A percentile compares a stretch with the other conserved stretches of the same genome.
phyloP scores from a whole-genome alignment of 2,113 vertebrate genomes.

The Caloenas nicobarica region DNA sequence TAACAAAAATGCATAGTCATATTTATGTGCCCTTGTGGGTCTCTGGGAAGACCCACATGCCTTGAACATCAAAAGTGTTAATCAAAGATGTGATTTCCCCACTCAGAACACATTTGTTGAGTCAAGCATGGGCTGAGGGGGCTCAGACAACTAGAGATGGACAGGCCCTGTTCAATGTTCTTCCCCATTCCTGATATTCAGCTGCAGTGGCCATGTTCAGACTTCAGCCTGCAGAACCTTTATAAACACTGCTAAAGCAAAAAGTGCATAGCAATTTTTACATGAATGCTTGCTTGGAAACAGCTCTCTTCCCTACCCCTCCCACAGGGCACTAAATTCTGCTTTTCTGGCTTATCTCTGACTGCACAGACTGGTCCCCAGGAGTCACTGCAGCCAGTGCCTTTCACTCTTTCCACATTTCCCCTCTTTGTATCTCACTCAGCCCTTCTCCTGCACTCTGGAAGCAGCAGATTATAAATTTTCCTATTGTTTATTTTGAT shows the following conservation, averaged over 20 bases:
- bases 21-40: not conserved
- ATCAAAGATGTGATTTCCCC: not conserved
- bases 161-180: not conserved
- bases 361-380: not conserved
- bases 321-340: not conserved
- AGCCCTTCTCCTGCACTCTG: not conserved
- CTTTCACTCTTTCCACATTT: not conserved
- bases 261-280: not conserved
- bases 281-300: not conserved
- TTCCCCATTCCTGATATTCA: not conserved
- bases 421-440: not conserved
- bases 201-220: not conserved
- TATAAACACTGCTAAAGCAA: not conserved
- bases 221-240: not conserved
- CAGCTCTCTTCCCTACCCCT: not conserved
- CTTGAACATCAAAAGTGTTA: not conserved
- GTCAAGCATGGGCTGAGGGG: not conserved
- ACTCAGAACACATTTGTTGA: not conserved
- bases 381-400: not conserved
- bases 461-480: not conserved
- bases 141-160: not conserved
- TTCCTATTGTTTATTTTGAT: not conserved
- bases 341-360: slow-evolving; percentile 17
- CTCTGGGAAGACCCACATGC: not conserved
- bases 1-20: not conserved